These are phyloP conservation scores for Rambutsinella grinnellia DNA, from an alignment of 2,888 invertebrate species.

Conservation along the genomic window DNA sequence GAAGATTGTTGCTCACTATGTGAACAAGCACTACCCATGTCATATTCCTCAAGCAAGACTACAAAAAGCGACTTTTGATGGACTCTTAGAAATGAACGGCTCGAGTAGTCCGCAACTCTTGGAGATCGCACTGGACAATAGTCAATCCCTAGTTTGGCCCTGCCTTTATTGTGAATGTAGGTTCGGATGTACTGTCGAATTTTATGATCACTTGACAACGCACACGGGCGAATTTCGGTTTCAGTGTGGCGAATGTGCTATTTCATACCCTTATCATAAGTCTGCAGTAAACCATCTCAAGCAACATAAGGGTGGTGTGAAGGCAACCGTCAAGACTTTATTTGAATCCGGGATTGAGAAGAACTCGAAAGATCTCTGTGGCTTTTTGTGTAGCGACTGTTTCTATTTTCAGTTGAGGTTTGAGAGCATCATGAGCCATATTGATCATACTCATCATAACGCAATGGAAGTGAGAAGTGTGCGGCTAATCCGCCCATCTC, in stretches of 20 bases:
- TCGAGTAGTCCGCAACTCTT: slow-evolving; percentile 50
- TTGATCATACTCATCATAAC: slow-evolving; percentile 52
- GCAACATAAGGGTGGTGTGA: slow-evolving; percentile 39
- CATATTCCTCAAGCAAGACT: slow-evolving; percentile 60
- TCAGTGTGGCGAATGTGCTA: slow-evolving; percentile 75
- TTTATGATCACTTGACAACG: slow-evolving; percentile 80
- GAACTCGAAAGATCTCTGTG: slow-evolving; percentile 32
- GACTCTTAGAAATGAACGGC: slow-evolving; percentile 40
- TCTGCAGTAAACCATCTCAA: slow-evolving; percentile 46
- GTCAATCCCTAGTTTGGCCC: slow-evolving; percentile 28
- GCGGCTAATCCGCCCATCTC: slow-evolving; percentile 24
- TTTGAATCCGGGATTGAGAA: slow-evolving; percentile 14
- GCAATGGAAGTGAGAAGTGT: slow-evolving; percentile 44
- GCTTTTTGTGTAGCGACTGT: slow-evolving; percentile 55
- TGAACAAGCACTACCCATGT: slow-evolving; percentile 74
- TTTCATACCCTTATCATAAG: slow-evolving; percentile 34
- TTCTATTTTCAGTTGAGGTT: slow-evolving; percentile 52
- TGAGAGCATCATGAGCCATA: slow-evolving; percentile 48
- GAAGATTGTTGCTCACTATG: slow-evolving; percentile 78
- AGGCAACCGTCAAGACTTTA: slow-evolving; percentile 10
- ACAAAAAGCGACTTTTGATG: slow-evolving; percentile 37
- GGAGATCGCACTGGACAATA: slow-evolving; percentile 44
- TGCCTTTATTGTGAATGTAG: slow-evolving; percentile 53
- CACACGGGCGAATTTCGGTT: slow-evolving; percentile 86
- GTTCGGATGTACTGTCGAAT: slow-evolving; percentile 67